Base-by-base conservation (phyloP, 2,888 invertebrate genomes). In the Galerucella calmariensis region DNA sequence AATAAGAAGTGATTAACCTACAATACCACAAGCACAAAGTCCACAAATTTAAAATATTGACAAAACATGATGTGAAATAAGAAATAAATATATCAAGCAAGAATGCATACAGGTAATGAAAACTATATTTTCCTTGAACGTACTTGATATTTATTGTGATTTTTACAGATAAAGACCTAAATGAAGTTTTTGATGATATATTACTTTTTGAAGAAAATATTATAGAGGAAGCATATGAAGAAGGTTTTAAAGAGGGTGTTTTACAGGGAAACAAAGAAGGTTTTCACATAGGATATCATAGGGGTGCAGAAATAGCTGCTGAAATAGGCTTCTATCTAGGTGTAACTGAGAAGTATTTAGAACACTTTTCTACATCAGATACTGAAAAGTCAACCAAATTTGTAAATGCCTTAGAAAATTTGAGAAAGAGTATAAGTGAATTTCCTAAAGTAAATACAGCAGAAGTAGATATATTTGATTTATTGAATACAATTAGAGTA, bases 321-420 rank as follows among this genome's bases (percentile, higher is more conserved):
- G 94, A 95, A 87, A 87, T 96, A 83, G 96, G 95, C 9, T 92
- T 90, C 83, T 95, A 94, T 82, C 88, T 90, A 67, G 93, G 93
- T 4, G 88, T 91, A 63, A 87, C 92, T 2, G 88, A 90, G 72
- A 88, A 90, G 14, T 75, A 80, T 58, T 75, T 79, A 24, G 70
- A 75, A 48, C 74, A 63, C 61, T 82, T 81, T 69, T 68, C 74
- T 79, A 83, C 70, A 59, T 75, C 62, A 14, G 86, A 81, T n/a
- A 88, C 61, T 11, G 61, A 67, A 58, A 88, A 88, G 74, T 85
- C 90, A 0, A 90, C 90, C 1, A 94, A 92, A 87, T 84, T 90
- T 8, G 62, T 87, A 1, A 87, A 87, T 20, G 89, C 90, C 58
- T 86, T 94, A 56, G 82, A 86, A 44, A 91, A 90, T 81, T 86